These are phyloP conservation scores for Anguilla marmorata DNA, from an alignment of 2,797 vertebrate genomes.

Conservation along the genomic window DNA sequence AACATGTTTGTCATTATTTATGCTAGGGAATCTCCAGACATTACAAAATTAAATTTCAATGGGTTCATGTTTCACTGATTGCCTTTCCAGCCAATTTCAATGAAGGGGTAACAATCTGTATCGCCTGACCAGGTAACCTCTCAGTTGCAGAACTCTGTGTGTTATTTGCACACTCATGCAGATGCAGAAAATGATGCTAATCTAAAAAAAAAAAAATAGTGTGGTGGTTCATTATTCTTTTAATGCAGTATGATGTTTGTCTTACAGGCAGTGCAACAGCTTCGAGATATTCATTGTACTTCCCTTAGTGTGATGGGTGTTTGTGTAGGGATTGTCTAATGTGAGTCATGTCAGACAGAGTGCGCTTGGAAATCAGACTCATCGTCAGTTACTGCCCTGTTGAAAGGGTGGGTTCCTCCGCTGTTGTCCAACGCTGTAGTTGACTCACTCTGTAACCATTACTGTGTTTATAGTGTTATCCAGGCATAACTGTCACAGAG, in stretches of 20 bases:
- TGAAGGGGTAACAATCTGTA: background rate
- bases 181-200: background rate
- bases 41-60: background rate
- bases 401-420: background rate
- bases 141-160: background rate
- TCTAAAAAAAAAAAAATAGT: background rate
- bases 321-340: background rate
- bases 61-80: background rate
- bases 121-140: background rate
- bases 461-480: background rate
- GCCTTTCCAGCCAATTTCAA: background rate
- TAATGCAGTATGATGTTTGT: background rate
- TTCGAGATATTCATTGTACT: background rate
- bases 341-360: conserved; percentile 7
- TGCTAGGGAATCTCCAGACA: background rate
- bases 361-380: background rate
- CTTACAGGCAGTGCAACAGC: background rate
- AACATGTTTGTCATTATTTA: background rate
- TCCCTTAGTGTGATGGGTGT: background rate
- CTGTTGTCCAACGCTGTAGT: background rate
- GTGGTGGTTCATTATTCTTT: background rate
- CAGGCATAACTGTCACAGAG: background rate
- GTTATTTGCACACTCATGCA: background rate
- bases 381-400: background rate
- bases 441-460: conserved; percentile 1